Percentiles rank a stretch among this genome's conserved stretches.
Evolutionary conservation across 2,888 invertebrate genomes (phyloP).

Genomic region (Aspidiotus rigidus): DNA sequence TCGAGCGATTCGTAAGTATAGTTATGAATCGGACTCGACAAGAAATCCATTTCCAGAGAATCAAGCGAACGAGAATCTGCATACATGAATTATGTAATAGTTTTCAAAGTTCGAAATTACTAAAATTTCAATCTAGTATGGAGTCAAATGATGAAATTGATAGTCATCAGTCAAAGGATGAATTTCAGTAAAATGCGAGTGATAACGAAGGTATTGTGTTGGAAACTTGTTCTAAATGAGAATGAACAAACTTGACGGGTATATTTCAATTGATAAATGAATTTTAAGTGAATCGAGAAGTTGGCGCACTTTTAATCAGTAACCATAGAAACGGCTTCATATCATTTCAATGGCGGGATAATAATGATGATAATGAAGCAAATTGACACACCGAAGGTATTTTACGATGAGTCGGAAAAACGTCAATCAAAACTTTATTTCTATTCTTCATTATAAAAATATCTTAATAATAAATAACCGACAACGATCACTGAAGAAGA

Average conservation of each 20-base stretch:
- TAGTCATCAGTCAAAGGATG: no score
- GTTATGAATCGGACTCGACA: constrained; percentile 25
- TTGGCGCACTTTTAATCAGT: constrained; percentile 30
- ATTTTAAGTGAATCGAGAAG: not conserved
- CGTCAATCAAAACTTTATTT: not conserved
- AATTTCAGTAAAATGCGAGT: not conserved
- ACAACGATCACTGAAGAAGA: not conserved
- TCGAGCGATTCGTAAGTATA: constrained; percentile 22
- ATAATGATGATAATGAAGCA: constrained; percentile 25
- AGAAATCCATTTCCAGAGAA: constrained; percentile 11
- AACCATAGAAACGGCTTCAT: constrained; percentile 33
- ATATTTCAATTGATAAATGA: not conserved
- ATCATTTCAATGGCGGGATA: constrained; percentile 31
- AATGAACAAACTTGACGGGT: not conserved
- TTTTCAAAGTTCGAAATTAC: no score
- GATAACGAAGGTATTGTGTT: not conserved
- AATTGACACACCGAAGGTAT: not conserved
- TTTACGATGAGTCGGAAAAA: not conserved
- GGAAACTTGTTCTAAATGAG: not conserved
- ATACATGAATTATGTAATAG: no score
- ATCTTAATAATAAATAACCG: not conserved
- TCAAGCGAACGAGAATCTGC: no score
- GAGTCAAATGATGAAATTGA: not conserved
- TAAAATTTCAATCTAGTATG: not conserved
- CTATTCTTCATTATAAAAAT: not conserved